Percentiles rank a stretch among this genome's conserved stretches.
Conservation (phyloP, 2,113 vertebrate species). For the Butorides virescens region DNA sequence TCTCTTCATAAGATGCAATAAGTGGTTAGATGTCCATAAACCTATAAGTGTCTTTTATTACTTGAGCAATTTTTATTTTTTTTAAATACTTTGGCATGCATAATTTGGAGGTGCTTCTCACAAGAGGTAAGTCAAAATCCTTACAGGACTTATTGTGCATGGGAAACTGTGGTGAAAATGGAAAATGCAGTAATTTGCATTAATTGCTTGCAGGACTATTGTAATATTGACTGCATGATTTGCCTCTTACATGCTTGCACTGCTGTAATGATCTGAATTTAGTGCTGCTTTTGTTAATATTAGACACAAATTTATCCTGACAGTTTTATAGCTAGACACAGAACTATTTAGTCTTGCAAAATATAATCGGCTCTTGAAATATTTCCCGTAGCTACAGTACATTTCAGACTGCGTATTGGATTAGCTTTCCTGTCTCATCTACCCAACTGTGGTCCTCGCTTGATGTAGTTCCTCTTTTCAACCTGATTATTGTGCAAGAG, state of each 20-base stretch:
- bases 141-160: constrained; percentile 32
- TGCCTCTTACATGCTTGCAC: constrained; percentile 40
- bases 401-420: not conserved
- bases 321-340: constrained; percentile 63
- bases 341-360: constrained; percentile 70
- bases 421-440: constrained; percentile 30
- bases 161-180: constrained; percentile 27
- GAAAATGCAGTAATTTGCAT: constrained; percentile 45
- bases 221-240: constrained; percentile 57
- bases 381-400: constrained; percentile 45
- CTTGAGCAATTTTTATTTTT: not conserved
- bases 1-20: not conserved
- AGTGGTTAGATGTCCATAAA: not conserved
- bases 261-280: constrained; percentile 66
- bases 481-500: not conserved
- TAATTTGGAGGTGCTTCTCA: constrained; percentile 4
- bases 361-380: constrained; percentile 63
- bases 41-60: not conserved
- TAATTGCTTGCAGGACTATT: constrained; percentile 52
- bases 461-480: constrained; percentile 9
- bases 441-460: not conserved
- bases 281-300: constrained; percentile 67
- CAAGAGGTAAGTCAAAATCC: constrained; percentile 41
- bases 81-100: not conserved
- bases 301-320: constrained; percentile 65